Conservation (phyloP, 2,888 invertebrate genomes). For the Zhuqinia jingwanae region DNA sequence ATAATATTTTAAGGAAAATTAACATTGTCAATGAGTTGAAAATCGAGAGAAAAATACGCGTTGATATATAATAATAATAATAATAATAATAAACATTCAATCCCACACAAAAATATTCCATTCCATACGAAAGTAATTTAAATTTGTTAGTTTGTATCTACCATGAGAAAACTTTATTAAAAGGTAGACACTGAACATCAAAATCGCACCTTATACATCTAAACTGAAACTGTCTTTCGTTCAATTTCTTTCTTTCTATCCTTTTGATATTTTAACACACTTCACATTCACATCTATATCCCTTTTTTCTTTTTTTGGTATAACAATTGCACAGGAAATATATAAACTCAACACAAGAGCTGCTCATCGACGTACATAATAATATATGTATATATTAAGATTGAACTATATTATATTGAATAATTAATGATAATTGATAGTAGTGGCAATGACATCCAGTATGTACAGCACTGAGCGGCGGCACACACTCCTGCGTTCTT, state of each 20-base stretch:
- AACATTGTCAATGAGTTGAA: no score
- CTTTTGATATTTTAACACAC: background rate
- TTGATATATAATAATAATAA: no score
- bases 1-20: no score
- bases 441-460: constrained; percentile 64
- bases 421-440: constrained; percentile 6
- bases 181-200: background rate
- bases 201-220: background rate
- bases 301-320: constrained; percentile 62
- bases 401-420: constrained; percentile 32
- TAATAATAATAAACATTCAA: no score
- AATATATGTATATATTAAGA: background rate
- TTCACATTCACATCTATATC: background rate
- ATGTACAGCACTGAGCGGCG: constrained; percentile 53
- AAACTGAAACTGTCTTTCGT: background rate
- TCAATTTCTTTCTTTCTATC: constrained; percentile 11
- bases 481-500: constrained; percentile 50
- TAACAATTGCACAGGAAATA: constrained; percentile 61
- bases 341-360: constrained; percentile 9
- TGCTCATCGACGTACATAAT: background rate
- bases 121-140: no score
- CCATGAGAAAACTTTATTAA: no score
- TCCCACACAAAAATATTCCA: no score
- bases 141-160: no score
- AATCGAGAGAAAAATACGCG: no score